A percentile compares a stretch with the other conserved stretches of the same genome.
These are phyloP conservation scores for Microtus ochrogaster DNA, from an alignment of 2,113 vertebrate genomes.

Conservation along the genomic window DNA sequence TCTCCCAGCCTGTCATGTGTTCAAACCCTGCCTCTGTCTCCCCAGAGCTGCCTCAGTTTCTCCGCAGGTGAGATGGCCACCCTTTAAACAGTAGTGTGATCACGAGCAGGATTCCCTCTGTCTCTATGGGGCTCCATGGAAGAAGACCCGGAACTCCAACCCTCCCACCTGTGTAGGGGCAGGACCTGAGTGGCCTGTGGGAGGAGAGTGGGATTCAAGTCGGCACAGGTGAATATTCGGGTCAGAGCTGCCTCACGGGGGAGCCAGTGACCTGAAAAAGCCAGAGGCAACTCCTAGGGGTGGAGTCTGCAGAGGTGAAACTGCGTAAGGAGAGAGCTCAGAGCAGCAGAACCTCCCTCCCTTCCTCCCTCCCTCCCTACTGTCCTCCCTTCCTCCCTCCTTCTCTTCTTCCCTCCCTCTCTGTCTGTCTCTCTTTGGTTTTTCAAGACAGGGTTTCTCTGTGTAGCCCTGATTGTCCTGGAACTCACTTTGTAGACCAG, in stretches of 20 bases:
- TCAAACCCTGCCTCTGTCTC: too few species aligned
- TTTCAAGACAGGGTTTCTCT: background rate
- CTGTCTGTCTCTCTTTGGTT: background rate
- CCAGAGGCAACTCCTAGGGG: background rate
- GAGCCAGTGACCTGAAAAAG: background rate
- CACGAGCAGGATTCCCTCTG: fast-evolving
- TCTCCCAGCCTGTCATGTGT: background rate
- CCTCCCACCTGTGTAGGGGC: background rate
- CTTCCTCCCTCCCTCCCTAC: too few species aligned
- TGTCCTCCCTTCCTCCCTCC: too few species aligned
- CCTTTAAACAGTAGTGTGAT: background rate
- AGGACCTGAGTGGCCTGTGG: background rate
- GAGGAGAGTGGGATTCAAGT: fast-evolving
- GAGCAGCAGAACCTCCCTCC: background rate
- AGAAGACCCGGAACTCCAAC: background rate
- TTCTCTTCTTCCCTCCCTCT: too few species aligned
- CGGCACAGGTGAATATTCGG: background rate
- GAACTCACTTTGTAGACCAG: background rate
- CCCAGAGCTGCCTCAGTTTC: background rate
- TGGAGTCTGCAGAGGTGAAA: background rate
- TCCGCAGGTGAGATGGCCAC: background rate
- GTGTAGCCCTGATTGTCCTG: background rate
- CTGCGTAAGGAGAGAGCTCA: too few species aligned
- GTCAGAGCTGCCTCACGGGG: background rate
- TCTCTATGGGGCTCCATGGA: background rate